Base-by-base conservation (phyloP, 2,797 vertebrate species). In the Rhinogobio ventralis region DNA sequence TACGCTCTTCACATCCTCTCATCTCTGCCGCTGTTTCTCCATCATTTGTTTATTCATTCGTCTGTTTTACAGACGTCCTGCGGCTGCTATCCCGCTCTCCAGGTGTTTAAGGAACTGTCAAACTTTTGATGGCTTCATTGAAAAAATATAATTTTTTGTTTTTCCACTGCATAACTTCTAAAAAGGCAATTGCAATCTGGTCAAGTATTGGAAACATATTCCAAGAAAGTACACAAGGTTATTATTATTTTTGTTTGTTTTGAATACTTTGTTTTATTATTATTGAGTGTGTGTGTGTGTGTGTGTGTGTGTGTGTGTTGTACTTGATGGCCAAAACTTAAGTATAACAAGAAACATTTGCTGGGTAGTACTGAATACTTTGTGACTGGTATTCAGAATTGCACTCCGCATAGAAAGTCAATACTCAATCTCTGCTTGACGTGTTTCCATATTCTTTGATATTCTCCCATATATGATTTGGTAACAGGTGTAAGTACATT, bases 1-100 rank as follows among this genome's bases (percentile, higher is more conserved):
- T 90, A 93, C 92, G 89, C 91, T 90, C 90, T 90, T 92, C 89
- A 85, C 89, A 87, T 94, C 91, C 89, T 89, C 88, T 94, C 92
- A 90, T 89, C 87, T 87, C 88, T 88, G 86, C 80, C 85, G 89
- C 90, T 91, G 90, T 91, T 90, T 86, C 91, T 85, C 82, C 36
- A 81, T 67, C 76, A 69, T 81, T 86, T 68, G 82, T 86, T 87
- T 85, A 84, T 87, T 84, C 85, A 86, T 86, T 83, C 71, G 45
- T 83, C 87, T 88, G 83, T 88, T 89, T 88, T 86, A 85, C 60
- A 79, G 81, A 79, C 51, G 64, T 84, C 85, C 83, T 55, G 42
- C 30, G 36, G 81, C 88, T 85, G 72, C 75, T 45, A 36, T 84
- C 73, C 78, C 68, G 83, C 85, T 84, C 68, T 84, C 85, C 72